These are phyloP conservation scores for Mactra quadrangularis DNA, from an alignment of 1,140 invertebrate species.

Conservation along the genomic window DNA sequence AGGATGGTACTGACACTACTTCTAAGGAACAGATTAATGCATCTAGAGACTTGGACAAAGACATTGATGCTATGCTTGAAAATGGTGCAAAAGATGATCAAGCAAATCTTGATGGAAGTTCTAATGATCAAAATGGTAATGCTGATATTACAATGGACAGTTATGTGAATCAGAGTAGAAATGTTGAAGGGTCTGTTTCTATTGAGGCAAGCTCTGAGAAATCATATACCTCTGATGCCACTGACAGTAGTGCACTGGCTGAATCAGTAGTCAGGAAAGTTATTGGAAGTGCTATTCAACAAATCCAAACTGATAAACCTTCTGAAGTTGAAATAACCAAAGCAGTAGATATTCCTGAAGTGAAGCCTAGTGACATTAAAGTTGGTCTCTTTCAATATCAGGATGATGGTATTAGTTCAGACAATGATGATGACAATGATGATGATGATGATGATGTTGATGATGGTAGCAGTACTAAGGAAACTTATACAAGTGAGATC, in stretches of 20 bases:
- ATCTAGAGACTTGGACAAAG: constrained; percentile 39
- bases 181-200: neutral
- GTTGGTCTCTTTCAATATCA: constrained; percentile 49
- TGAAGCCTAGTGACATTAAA: neutral
- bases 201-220: constrained; percentile 32
- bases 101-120: constrained; percentile 36
- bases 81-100: constrained; percentile 36
- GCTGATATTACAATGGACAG: neutral
- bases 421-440: constrained; percentile 12
- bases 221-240: constrained; percentile 27
- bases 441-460: constrained; percentile 38
- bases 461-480: neutral
- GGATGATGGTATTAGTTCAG: neutral
- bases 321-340: neutral
- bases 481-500: neutral
- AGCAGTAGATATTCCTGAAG: neutral
- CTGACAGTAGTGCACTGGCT: constrained; percentile 47
- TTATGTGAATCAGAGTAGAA: neutral
- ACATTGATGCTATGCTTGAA: constrained; percentile 47
- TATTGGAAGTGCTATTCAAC: constrained; percentile 7
- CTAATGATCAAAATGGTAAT: constrained; percentile 15
- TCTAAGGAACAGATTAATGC: neutral
- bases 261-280: constrained; percentile 47
- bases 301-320: constrained; percentile 8
- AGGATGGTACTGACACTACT: neutral